These are phyloP conservation scores for Chesias legatella DNA, from an alignment of 2,888 invertebrate genomes.

Conservation along the genomic window DNA sequence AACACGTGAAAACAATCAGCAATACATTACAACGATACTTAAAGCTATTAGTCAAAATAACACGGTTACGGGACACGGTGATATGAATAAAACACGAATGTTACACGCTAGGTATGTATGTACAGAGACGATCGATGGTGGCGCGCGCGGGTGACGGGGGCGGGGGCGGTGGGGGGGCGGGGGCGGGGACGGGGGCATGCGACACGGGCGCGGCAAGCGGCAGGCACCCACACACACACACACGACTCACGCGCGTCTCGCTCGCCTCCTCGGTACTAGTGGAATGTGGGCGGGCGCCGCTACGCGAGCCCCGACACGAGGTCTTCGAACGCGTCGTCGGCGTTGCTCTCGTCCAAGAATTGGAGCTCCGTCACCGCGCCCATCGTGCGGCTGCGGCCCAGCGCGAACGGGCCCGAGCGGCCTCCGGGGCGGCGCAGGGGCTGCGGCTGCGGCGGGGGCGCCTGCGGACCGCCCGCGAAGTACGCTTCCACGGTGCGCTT, in stretches of 20 bases:
- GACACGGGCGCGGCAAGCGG: conserved; percentile 64
- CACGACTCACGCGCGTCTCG: conserved; percentile 78
- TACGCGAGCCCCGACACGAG: conserved; percentile 84
- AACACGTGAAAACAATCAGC: conserved; percentile 66
- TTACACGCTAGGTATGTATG: conserved; percentile 58
- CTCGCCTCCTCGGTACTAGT: conserved; percentile 69
- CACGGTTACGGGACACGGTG: conserved; percentile 67
- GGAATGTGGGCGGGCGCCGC: conserved; percentile 64
- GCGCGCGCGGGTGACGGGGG: conserved; percentile 32
- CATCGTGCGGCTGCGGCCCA: conserved; percentile 88
- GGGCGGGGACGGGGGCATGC: conserved; percentile 36
- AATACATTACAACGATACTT: conserved; percentile 63
- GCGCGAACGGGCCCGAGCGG: conserved; percentile 70
- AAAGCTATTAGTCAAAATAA: conserved; percentile 77
- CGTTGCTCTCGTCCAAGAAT: conserved; percentile 88
- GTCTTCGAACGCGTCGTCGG: conserved; percentile 93
- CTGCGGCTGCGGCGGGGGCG: conserved; percentile 34
- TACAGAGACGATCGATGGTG: conserved; percentile 55
- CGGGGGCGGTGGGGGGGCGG: conserved; percentile 32
- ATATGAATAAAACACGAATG: conserved; percentile 51
- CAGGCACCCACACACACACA: conserved; percentile 69
- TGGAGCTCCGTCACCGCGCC: conserved; percentile 85
- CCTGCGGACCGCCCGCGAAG: conserved; percentile 65
- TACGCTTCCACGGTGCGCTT: conserved; percentile 87
- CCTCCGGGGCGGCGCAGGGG: conserved; percentile 37